These are phyloP conservation scores for Catocala fraxini DNA, from an alignment of 2,888 invertebrate species.

Conservation along the genomic window DNA sequence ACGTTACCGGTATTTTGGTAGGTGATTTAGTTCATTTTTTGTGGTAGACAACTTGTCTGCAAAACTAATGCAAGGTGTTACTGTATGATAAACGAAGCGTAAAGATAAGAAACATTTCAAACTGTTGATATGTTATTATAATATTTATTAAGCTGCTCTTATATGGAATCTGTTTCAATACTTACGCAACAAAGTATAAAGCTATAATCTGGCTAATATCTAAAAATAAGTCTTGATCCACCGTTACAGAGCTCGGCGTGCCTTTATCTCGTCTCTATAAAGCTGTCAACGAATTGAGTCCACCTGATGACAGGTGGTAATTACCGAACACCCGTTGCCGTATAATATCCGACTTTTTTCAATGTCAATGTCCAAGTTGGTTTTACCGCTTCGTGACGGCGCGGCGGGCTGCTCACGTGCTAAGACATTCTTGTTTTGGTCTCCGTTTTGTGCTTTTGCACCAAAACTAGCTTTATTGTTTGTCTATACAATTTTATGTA, in stretches of 20 bases:
- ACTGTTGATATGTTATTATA: too few species aligned
- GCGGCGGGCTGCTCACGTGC: conserved; percentile 31
- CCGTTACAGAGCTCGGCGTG: conserved; percentile 1
- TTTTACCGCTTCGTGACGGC: conserved; percentile 44
- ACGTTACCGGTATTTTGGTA: conserved; percentile 23
- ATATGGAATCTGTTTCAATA: conserved; percentile 1
- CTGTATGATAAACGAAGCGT: background rate
- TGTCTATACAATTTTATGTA: conserved; percentile 18
- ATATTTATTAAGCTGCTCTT: background rate
- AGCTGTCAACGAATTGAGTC: conserved; percentile 64
- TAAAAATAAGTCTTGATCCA: background rate
- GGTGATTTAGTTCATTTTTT: conserved; percentile 18
- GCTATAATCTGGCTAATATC: too few species aligned
- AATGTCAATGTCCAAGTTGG: conserved; percentile 65
- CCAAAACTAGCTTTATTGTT: conserved; percentile 14
- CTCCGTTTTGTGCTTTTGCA: conserved; percentile 19
- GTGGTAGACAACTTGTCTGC: background rate
- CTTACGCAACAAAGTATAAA: too few species aligned
- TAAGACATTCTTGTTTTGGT: conserved; percentile 33
- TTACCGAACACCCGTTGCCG: conserved; percentile 68
- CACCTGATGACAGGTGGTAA: conserved; percentile 68
- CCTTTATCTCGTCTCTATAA: conserved; percentile 57
- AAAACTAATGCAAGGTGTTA: background rate
- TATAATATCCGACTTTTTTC: conserved; percentile 58
- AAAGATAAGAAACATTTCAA: too few species aligned